These are phyloP conservation scores for Cephalopholis sonnerati DNA, from an alignment of 2,113 vertebrate genomes.

Conservation along the genomic window DNA sequence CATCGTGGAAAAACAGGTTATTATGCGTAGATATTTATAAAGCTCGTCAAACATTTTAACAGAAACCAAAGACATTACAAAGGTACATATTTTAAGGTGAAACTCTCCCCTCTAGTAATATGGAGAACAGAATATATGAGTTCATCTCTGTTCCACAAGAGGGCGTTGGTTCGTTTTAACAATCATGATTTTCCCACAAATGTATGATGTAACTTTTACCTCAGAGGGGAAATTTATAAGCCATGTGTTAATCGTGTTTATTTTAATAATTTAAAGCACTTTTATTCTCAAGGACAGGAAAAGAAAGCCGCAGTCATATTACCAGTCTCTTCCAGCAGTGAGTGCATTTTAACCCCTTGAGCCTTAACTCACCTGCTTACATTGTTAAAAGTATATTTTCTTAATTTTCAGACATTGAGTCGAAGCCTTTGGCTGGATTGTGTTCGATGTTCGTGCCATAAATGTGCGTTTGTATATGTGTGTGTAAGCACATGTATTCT, in stretches of 20 bases:
- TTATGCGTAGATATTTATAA: slow-evolving; percentile 37
- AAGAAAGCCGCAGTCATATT: not conserved
- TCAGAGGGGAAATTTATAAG: slow-evolving; percentile 15
- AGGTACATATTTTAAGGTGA: slow-evolving; percentile 16
- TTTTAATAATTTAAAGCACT: slow-evolving; percentile 44
- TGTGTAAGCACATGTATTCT: not conserved
- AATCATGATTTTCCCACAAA: slow-evolving; percentile 22
- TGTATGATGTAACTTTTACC: slow-evolving; percentile 5
- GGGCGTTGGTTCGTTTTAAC: slow-evolving; percentile 49
- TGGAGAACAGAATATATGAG: not conserved
- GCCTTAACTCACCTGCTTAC: slow-evolving; percentile 46
- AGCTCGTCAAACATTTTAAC: slow-evolving; percentile 32
- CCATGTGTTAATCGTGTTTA: slow-evolving; percentile 10
- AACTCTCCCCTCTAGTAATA: not conserved
- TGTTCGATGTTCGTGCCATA: slow-evolving; percentile 42
- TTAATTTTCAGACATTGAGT: not conserved
- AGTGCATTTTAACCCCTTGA: slow-evolving; percentile 20
- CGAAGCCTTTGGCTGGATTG: slow-evolving; percentile 14
- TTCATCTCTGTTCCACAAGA: slow-evolving; percentile 63
- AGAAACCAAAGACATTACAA: slow-evolving; percentile 76
- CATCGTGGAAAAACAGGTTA: not conserved
- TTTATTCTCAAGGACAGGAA: slow-evolving; percentile 10
- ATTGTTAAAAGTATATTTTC: slow-evolving; percentile 27
- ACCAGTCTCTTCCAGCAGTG: not conserved
- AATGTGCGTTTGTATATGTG: not conserved